A percentile compares a stretch with the other conserved stretches of the same genome.
These are phyloP conservation scores for Engystomops pustulosus DNA, from an alignment of 2,113 vertebrate genomes.

Conservation along the genomic window DNA sequence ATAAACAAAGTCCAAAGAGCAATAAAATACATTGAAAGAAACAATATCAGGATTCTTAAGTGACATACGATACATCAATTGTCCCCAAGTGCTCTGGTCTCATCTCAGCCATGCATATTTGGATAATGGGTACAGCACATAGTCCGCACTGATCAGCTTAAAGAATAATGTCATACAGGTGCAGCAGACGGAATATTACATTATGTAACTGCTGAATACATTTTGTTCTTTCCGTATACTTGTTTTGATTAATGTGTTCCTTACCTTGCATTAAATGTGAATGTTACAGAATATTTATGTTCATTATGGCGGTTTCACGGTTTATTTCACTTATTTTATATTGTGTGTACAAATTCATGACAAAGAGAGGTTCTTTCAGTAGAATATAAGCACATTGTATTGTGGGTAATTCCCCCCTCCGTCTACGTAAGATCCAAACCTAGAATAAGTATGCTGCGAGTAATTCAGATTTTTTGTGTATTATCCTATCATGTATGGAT, in stretches of 20 bases:
- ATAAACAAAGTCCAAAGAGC: slow-evolving; percentile 36
- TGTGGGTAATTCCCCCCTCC: neutral
- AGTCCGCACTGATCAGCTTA: neutral
- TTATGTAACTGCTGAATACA: neutral
- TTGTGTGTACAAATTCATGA: neutral
- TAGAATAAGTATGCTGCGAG: neutral
- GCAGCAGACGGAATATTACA: slow-evolving; percentile 3
- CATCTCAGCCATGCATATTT: neutral
- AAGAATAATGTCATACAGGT: neutral
- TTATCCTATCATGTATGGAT: neutral
- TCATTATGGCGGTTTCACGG: neutral
- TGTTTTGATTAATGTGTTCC: no score
- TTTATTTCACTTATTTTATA: neutral
- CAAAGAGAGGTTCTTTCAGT: neutral
- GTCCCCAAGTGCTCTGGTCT: slow-evolving; percentile 27
- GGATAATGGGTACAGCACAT: neutral
- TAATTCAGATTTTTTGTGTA: neutral
- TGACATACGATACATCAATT: slow-evolving; percentile 42
- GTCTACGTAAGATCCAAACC: neutral
- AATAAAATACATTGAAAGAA: slow-evolving; percentile 26
- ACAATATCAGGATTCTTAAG: slow-evolving; percentile 26
- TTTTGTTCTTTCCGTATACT: neutral
- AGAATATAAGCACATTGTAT: neutral
- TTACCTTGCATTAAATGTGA: no score
- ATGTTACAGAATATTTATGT: neutral